Evolutionary conservation across 2,888 invertebrate genomes (phyloP), one percentile per base, ranked within the genome.

Genomic region (Arctia plantaginis): DNA sequence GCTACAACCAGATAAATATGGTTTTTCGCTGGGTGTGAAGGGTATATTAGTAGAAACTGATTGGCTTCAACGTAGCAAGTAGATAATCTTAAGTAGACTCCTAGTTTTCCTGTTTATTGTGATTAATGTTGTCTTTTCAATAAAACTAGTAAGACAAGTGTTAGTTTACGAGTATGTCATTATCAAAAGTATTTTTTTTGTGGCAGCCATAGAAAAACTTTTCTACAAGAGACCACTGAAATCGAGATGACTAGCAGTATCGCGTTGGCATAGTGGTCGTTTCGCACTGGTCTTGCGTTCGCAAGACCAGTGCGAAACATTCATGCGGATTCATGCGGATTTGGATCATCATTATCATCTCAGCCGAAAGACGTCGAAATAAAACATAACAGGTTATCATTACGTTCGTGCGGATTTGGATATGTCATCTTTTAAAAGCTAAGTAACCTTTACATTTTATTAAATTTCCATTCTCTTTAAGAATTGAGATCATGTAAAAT

Each of bases 1-100:
- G 76, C 27, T 70, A 67, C 72, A 74, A 64, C 51, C 72, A 71
- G 80, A 80, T 82, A 84, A 80, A 83, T 76, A 80, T 77, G 75
- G 76, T 75, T 79, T 68, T 81, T 73, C 64, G 64, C 64, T 64
- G 62, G 72, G 67, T 66, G 76, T 75, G 35, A 67, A 66, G 66
- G 30, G 39, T 23, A 72, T 71, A 67, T 76, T 68, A 74, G 71
- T 75, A 27, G 66, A 74, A 66, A 47, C 44, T 33, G 67, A 35
- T 27, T 81, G 44, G 65, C 1, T 30, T 30, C 13, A 27, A 15
- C 27, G 13, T 30, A 62, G 27, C 10, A 62, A 15, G 18, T 27
- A 62, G 59, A 27, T 30, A 30, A 62, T 62, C 59, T n/a, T n/a
- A 55, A 55, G n/a, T n/a, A 55, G 55, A 27, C 13, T 55, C n/a